A percentile compares a stretch with the other conserved stretches of the same genome.
Conservation (phyloP, 2,113 vertebrate species). For the Parotia lawesii region DNA sequence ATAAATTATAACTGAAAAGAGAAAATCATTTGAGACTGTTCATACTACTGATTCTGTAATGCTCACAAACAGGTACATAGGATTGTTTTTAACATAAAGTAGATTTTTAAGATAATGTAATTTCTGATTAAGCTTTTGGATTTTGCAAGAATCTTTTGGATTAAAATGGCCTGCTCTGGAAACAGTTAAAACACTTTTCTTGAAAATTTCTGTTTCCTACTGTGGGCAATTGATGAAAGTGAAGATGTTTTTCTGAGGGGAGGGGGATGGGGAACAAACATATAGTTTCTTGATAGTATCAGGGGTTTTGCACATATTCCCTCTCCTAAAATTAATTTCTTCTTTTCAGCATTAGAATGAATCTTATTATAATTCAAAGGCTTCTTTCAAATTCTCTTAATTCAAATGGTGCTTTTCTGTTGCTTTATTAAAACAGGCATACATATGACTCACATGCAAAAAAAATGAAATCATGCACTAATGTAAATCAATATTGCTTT, state of each 20-base stretch:
- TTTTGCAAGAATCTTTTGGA: background rate
- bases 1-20: background rate
- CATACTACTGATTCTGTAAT: background rate
- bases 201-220: background rate
- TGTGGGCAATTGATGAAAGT: background rate
- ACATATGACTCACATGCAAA: background rate
- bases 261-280: background rate
- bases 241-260: background rate
- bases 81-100: background rate
- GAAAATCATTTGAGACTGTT: background rate
- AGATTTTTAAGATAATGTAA: background rate
- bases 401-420: background rate
- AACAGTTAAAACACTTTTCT: background rate
- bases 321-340: slow-evolving; percentile 20
- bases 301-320: background rate
- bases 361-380: background rate
- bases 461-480: background rate
- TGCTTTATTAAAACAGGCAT: slow-evolving; percentile 9
- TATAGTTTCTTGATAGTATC: background rate
- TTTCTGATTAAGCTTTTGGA: background rate
- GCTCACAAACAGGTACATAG: background rate
- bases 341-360: slow-evolving; percentile 32
- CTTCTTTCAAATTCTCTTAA: slow-evolving; percentile 10
- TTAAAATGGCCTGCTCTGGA: background rate
- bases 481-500: background rate